Evolutionary conservation across 2,797 vertebrate species (phyloP).

Genomic region (Chaetodon trifasciatus): DNA sequence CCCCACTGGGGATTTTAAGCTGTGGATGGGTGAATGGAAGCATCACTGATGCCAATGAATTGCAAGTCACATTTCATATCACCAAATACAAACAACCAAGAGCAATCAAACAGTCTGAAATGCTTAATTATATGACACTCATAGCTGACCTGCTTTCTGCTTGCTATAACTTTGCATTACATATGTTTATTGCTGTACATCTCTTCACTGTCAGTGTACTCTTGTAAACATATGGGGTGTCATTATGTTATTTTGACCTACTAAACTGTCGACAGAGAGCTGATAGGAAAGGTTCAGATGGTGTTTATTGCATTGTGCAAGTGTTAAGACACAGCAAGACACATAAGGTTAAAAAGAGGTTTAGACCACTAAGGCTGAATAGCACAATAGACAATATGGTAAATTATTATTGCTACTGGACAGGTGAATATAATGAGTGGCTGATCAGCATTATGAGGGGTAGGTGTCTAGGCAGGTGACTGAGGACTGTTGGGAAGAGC

Average conservation of each 20-base stretch:
- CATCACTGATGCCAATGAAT: slow-evolving; percentile 38
- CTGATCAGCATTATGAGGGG: background rate
- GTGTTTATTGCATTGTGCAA: slow-evolving; percentile 7
- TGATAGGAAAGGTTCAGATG: slow-evolving; percentile 15
- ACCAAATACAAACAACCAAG: slow-evolving; percentile 27
- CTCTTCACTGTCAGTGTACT: background rate
- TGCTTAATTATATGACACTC: slow-evolving; percentile 27
- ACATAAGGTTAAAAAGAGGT: background rate
- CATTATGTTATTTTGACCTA: background rate
- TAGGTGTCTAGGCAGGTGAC: background rate
- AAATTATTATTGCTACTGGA: background rate
- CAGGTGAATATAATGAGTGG: background rate
- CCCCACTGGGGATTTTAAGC: slow-evolving; percentile 42
- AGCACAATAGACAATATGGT: too few relatives aligned
- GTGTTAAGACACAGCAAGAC: background rate
- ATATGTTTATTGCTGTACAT: background rate
- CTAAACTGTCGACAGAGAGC: background rate
- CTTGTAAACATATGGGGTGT: slow-evolving; percentile 1
- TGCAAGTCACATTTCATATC: slow-evolving; percentile 43
- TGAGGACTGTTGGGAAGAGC: background rate
- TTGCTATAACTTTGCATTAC: background rate
- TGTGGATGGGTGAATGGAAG: slow-evolving; percentile 53
- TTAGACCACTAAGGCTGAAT: background rate
- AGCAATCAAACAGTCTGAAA: slow-evolving; percentile 29
- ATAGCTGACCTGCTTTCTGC: slow-evolving; percentile 8